These are phyloP conservation scores for Drosophila mojavensis DNA, from an alignment of 1,140 invertebrate species.

Conservation along the genomic window DNA sequence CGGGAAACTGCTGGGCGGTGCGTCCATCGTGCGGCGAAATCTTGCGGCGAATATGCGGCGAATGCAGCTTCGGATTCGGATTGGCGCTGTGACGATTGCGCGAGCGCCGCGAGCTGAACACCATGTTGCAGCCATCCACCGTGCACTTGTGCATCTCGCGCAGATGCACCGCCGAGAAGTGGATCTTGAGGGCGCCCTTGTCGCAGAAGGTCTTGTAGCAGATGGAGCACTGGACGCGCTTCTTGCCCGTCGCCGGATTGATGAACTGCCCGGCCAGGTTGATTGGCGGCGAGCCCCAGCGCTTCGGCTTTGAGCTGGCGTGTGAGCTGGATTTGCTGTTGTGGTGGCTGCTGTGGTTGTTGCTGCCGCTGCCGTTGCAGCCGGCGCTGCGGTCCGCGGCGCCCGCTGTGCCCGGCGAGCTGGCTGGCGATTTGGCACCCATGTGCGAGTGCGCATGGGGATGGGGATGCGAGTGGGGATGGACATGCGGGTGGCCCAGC, in stretches of 20 bases:
- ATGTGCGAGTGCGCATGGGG: constrained; percentile 6
- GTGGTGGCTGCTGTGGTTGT: not conserved
- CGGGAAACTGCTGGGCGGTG: constrained; percentile 92
- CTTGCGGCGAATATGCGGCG: constrained; percentile 95
- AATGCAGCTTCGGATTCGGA: constrained; percentile 99
- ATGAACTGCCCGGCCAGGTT: constrained; percentile 95
- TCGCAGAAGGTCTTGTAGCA: constrained; percentile 99
- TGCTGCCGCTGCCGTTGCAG: constrained; percentile 3
- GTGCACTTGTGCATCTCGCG: constrained; percentile 92
- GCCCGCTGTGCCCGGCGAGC: constrained; percentile 51
- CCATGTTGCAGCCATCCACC: constrained; percentile 91
- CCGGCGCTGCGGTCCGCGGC: not conserved
- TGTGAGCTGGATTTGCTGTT: constrained; percentile 4
- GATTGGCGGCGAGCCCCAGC: constrained; percentile 87
- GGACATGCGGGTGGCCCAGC: constrained; percentile 45
- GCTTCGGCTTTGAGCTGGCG: constrained; percentile 59
- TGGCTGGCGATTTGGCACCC: constrained; percentile 63
- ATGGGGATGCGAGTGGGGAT: not conserved
- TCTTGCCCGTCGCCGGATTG: constrained; percentile 96
- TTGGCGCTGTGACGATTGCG: constrained; percentile 95
- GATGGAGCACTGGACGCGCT: constrained; percentile 98
- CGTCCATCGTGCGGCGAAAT: constrained; percentile 96
- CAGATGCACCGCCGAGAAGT: constrained; percentile 97
- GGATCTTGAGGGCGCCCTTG: constrained; percentile 99
- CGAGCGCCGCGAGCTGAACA: constrained; percentile 91